Base-by-base conservation (phyloP, 1,140 invertebrate genomes). In the Procambarus clarkii region DNA sequence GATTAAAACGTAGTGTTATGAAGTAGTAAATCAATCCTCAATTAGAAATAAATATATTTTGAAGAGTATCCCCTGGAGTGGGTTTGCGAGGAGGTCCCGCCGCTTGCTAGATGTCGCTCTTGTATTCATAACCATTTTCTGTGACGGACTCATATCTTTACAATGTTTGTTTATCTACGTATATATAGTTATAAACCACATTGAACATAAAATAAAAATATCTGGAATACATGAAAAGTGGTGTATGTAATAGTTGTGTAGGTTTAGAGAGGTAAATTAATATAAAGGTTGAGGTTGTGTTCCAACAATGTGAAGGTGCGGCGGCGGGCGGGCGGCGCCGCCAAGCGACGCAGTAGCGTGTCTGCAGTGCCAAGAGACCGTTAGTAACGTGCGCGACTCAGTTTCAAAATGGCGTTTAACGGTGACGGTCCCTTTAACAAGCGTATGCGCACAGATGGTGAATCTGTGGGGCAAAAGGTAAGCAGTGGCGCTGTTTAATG, bases 401-500 rank as follows among this genome's bases (percentile, higher is more conserved):
- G 92, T 93, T 92, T 90, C 93, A 54, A 54, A 54, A 95, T 95
- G 95, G 95, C 95, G 94, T 95, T 95, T 94, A 95, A 95, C 94
- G 95, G 95, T 93, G 95, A 95, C 93, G 95, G 95, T 89, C 95
- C 95, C 83, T 94, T 95, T 91, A 95, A 95, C 15, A 95, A 95
- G 94, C 95, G 95, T 93, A 95, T 95, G 92, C 94, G 95, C 90
- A 94, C 93, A 50, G 93, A 94, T 93, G 94, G 95, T 93, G 95
- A 95, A 93, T 95, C 95, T 93, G 94, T 94, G 54, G 95, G 94
- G 86, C 95, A 95, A 93, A 94, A 95, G 94, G 95, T 95, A 93
- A 94, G 95, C 94, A 69, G 89, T 91, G 89, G 80, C 71, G 89
- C 82, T 86, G 46, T 91, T 85, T 85, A 69, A 85, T 85, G 89